Base-by-base conservation (phyloP, 1,140 invertebrate species). In the Cheumatopsyche charites region DNA sequence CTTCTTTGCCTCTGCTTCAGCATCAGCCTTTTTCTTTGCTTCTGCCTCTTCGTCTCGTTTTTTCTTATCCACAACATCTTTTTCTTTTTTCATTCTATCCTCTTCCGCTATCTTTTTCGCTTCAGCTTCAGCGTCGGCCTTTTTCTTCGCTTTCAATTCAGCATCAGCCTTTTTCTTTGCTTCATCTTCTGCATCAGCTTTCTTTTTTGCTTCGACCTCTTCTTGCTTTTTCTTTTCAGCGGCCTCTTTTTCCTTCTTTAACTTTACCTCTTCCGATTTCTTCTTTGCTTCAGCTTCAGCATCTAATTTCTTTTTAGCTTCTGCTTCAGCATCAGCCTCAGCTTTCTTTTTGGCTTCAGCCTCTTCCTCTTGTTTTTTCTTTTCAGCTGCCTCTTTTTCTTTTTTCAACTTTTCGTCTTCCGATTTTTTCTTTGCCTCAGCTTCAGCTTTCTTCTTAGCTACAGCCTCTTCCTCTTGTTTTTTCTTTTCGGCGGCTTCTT, bases 261-360 rank as follows among this genome's bases (percentile, higher is more conserved):
- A 17, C 63, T 62, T 36, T 9, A 62, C 62, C 66, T 73, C 52
- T 26, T 68, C 49, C 19, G 17, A 17, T 75, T 70, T 63, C 43
- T 71, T 73, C 62, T 76, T 71, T 62, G 11, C 73, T 66, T 29
- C 55, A 63, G 55, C 49, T 36, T 73, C 74, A 45, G 70, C 63
- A 67, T 75, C 65, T 63, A 71, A 45, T 17, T 66, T 36, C 70
- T 72, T 63, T 68, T 36, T 36, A 9, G n/a, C n/a, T n/a, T 41
- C 21, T 19, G 63, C 83, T 79, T 67, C 78, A 77, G 75, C 66
- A 65, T 71, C 74, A 43, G 72, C 26, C 68, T 77, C 65, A 29
- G 25, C 47, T 45, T 68, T 19, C 26, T 73, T 29, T 23, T 41
- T 63, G 71, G 17, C 26, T 75, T 74, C 62, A 12, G 73, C 71